Evolutionary conservation across 1,140 invertebrate genomes (phyloP).

Genomic region (Drosophila quadrilineata): DNA sequence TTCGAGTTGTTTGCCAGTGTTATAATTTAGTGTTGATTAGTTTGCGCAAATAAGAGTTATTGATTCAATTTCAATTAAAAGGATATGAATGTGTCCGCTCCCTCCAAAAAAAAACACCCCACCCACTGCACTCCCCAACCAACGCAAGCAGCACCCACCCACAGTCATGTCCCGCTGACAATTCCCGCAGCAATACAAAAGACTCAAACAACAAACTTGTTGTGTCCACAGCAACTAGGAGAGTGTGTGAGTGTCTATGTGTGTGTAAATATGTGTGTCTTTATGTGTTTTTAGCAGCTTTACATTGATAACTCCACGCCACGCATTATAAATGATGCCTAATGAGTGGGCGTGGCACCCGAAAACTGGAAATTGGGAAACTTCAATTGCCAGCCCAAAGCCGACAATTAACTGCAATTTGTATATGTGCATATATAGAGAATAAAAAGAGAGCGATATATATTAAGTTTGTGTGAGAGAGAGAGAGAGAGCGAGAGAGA

Average conservation of each 20-base stretch:
- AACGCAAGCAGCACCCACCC: neutral
- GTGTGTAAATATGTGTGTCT: too few species aligned
- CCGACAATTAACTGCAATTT: constrained; percentile 71
- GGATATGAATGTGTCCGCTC: constrained; percentile 67
- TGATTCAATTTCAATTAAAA: constrained; percentile 79
- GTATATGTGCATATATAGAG: too few species aligned
- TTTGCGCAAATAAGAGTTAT: constrained; percentile 79
- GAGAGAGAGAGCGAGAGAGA: too few species aligned
- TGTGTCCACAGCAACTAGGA: too few species aligned
- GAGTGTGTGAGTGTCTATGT: too few species aligned
- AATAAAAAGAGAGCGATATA: too few species aligned
- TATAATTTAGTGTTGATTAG: constrained; percentile 80
- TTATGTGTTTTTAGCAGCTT: constrained; percentile 66
- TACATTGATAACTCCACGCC: constrained; percentile 51
- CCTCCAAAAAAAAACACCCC: too few species aligned
- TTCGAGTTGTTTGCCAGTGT: constrained; percentile 76
- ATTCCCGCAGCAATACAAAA: constrained; percentile 44
- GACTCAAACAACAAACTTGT: constrained; percentile 58
- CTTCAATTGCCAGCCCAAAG: constrained; percentile 18
- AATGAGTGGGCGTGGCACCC: constrained; percentile 67
- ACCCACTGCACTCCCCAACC: neutral
- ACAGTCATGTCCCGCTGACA: neutral
- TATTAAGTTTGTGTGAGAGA: too few species aligned
- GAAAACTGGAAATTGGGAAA: constrained; percentile 12
- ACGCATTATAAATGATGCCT: constrained; percentile 70